A percentile compares a stretch with the other conserved stretches of the same genome.
Evolutionary conservation across 1,140 invertebrate genomes (phyloP).

Genomic region (Aleiodes sp.): DNA sequence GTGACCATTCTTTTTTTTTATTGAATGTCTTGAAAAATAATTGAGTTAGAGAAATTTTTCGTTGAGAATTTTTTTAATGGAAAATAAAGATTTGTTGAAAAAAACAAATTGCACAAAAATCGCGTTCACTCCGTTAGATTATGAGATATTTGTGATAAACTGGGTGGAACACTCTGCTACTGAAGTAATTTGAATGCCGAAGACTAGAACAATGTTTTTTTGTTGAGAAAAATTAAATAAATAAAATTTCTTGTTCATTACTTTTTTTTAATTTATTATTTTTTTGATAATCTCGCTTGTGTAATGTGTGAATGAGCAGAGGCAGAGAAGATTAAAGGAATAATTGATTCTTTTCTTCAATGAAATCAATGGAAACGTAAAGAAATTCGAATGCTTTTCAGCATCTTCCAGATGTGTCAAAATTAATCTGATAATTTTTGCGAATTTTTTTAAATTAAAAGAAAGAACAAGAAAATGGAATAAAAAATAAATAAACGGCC

Average conservation of each 20-base stretch:
- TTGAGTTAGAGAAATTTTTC: too few species aligned
- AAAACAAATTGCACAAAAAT: too few species aligned
- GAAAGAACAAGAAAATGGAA: too few species aligned
- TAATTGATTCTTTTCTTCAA: neutral
- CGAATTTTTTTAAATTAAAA: too few species aligned
- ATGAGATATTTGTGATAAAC: too few species aligned
- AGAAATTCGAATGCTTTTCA: neutral
- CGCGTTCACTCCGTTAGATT: too few species aligned
- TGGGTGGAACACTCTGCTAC: too few species aligned
- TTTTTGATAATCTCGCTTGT: neutral
- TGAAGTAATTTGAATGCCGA: too few species aligned
- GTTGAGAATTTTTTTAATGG: too few species aligned
- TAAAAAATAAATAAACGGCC: neutral
- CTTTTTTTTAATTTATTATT: neutral
- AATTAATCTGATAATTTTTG: neutral
- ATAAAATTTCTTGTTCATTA: neutral
- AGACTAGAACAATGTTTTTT: neutral
- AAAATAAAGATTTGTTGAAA: too few species aligned
- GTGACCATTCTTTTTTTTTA: neutral
- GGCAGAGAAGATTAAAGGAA: neutral
- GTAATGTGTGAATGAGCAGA: neutral
- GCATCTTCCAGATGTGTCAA: neutral
- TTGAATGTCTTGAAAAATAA: too few species aligned
- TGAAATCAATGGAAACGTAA: neutral
- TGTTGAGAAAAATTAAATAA: neutral